These are phyloP conservation scores for Rhaphigaster nebulosa DNA, from an alignment of 2,888 invertebrate genomes.

Conservation along the genomic window DNA sequence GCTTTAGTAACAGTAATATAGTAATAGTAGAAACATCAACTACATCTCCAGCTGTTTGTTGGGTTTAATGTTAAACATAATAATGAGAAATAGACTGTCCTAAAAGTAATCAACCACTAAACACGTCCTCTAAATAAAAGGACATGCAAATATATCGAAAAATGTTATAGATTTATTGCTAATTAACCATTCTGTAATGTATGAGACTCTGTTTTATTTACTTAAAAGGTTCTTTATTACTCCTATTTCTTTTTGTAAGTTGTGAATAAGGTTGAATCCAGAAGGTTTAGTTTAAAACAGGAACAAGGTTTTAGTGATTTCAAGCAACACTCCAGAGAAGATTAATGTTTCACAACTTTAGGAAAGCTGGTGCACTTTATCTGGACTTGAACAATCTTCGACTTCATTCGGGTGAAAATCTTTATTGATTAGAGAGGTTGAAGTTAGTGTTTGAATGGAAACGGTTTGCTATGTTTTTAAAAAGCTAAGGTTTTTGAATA, in stretches of 20 bases:
- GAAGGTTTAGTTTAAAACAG: background rate
- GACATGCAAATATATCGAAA: too few relatives aligned
- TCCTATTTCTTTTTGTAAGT: background rate
- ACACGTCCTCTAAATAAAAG: too few relatives aligned
- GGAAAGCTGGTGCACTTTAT: conserved; percentile 32
- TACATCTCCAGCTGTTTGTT: too few relatives aligned
- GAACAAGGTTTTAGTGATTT: conserved; percentile 27
- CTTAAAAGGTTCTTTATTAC: background rate
- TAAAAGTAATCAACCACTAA: too few relatives aligned
- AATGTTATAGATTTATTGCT: too few relatives aligned
- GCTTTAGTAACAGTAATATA: too few relatives aligned
- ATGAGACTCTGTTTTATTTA: background rate
- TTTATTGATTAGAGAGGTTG: background rate
- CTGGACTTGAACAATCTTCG: conserved; percentile 16
- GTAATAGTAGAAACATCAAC: too few relatives aligned
- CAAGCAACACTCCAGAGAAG: background rate
- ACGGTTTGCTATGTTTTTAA: background rate
- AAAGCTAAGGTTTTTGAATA: background rate
- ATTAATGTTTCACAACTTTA: conserved; percentile 38
- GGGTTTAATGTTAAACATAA: too few relatives aligned
- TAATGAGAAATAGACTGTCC: too few relatives aligned
- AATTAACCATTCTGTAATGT: background rate
- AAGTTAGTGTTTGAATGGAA: background rate
- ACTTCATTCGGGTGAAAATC: background rate
- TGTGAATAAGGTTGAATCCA: background rate